Conservation (phyloP, 2,888 invertebrate genomes). For the Scaptodrosophila latifasciaeformis region DNA sequence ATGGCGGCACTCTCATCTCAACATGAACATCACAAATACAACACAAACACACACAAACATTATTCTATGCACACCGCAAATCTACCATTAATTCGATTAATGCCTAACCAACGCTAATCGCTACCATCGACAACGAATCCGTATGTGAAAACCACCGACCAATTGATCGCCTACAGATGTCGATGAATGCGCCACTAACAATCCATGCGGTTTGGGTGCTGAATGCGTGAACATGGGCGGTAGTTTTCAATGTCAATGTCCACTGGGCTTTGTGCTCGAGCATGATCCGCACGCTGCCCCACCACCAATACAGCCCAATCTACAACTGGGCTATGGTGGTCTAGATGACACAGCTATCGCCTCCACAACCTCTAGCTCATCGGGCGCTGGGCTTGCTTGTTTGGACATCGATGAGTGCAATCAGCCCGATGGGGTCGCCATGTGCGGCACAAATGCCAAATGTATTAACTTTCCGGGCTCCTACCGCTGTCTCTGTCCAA, state of each 20-base stretch:
- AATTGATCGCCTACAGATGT: constrained; percentile 77
- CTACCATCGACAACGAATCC: constrained; percentile 27
- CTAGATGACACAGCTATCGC: constrained; percentile 36
- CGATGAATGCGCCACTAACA: constrained; percentile 81
- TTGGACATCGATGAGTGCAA: constrained; percentile 86
- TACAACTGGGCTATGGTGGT: constrained; percentile 53
- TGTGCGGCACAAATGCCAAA: constrained; percentile 86
- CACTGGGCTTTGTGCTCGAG: constrained; percentile 81
- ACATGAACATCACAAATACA: constrained; percentile 31
- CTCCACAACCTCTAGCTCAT: constrained; percentile 31
- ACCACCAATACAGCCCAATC: constrained; percentile 31
- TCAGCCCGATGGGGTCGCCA: constrained; percentile 81
- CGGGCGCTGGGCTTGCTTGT: constrained; percentile 78
- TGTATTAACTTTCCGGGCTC: constrained; percentile 89
- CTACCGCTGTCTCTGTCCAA: constrained; percentile 85
- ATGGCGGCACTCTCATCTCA: constrained; percentile 19
- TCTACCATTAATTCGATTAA: constrained; percentile 49
- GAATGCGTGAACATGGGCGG: constrained; percentile 86
- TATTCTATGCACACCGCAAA: constrained; percentile 40
- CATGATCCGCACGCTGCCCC: constrained; percentile 48
- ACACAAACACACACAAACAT: constrained; percentile 12
- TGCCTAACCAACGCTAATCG: constrained; percentile 39
- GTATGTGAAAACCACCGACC: constrained; percentile 21
- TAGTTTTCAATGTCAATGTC: constrained; percentile 85
- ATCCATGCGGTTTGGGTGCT: constrained; percentile 83